Evolutionary conservation across 2,113 vertebrate species (phyloP), one percentile per base, ranked within the genome.

Genomic region (Mormyrus iriodes): DNA sequence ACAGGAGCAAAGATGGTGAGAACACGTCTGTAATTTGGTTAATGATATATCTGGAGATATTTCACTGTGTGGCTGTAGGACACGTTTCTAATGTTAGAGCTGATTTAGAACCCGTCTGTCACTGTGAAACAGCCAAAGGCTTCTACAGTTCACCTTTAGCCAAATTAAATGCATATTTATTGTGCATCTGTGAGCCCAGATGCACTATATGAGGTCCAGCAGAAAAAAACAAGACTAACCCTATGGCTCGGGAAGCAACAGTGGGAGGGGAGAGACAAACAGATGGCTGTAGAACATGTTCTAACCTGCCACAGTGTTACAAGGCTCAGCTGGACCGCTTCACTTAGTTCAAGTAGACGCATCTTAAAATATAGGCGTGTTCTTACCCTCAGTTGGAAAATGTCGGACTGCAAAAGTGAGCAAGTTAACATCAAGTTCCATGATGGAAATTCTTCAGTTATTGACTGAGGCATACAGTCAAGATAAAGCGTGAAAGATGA

Each of bases 1-100:
- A 93, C 85, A 92, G 42, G 88, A 93, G 91, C 89, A 94, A 92
- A 93, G 94, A 94, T 0, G 95, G 96, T 95, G 91, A 93, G 91
- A 48, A 49, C 5, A 51, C 7, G 35, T 48, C 31, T 31, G 6
- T 46, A 55, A 10, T 46, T 83, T 44, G 19, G 39, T 27, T 84
- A 46, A 12, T 24, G 44, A 83, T 84, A 24, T 48, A 46, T 84
- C 42, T 48, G 7, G 79, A 48, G 42, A n/a, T 65, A 24, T n/a
- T 84, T 82, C 8, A 82, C 76, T 42, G 39, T 46, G 9, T 84
- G 44, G 21, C 44, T 3, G 39, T 21, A n/a, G 69, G n/a, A 76
- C 69, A 76, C 27, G n/a, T 44, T 48, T 84, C 44, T 84, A 44
- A 21, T 24, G 39, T 46, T 83, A 46, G 79, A 46, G 44, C 39